These are phyloP conservation scores for Ancistrus triradiatus DNA, from an alignment of 2,113 vertebrate genomes.

Conservation along the genomic window DNA sequence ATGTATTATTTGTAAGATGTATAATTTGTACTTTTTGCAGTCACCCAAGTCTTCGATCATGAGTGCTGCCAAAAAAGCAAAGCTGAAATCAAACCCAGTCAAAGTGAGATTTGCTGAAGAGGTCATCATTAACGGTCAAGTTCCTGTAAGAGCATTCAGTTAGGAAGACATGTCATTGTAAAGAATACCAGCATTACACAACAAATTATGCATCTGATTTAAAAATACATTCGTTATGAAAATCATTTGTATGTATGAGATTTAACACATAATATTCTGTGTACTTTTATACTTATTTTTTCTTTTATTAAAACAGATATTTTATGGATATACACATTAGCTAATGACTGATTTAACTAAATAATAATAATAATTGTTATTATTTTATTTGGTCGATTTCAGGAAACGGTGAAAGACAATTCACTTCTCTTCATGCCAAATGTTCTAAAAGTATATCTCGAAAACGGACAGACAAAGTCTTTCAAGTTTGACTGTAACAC, in stretches of 20 bases:
- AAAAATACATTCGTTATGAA: too few relatives aligned
- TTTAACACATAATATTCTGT: too few relatives aligned
- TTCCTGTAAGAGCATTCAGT: conserved; percentile 80
- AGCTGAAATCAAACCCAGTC: conserved; percentile 97
- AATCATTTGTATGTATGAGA: too few relatives aligned
- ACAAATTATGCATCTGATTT: too few relatives aligned
- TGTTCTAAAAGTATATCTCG: conserved; percentile 97
- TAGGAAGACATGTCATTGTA: background rate
- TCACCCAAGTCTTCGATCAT: conserved; percentile 99
- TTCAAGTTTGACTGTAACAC: conserved; percentile 97
- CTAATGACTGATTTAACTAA: too few relatives aligned
- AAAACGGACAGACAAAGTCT: conserved; percentile 98
- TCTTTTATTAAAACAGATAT: too few relatives aligned
- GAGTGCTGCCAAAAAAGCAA: conserved; percentile 97
- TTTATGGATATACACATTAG: too few relatives aligned
- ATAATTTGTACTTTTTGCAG: conserved; percentile 71
- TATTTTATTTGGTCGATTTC: conserved; percentile 36
- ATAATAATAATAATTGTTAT: too few relatives aligned
- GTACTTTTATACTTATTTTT: too few relatives aligned
- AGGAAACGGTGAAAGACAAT: conserved; percentile 98
- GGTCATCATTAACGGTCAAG: conserved; percentile 96
- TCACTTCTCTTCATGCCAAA: conserved; percentile 99
- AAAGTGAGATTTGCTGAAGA: conserved; percentile 98
- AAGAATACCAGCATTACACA: too few relatives aligned
- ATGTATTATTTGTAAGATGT: too few relatives aligned